These are phyloP conservation scores for Sarcoramphus papa DNA, from an alignment of 2,797 vertebrate genomes.

Conservation along the genomic window DNA sequence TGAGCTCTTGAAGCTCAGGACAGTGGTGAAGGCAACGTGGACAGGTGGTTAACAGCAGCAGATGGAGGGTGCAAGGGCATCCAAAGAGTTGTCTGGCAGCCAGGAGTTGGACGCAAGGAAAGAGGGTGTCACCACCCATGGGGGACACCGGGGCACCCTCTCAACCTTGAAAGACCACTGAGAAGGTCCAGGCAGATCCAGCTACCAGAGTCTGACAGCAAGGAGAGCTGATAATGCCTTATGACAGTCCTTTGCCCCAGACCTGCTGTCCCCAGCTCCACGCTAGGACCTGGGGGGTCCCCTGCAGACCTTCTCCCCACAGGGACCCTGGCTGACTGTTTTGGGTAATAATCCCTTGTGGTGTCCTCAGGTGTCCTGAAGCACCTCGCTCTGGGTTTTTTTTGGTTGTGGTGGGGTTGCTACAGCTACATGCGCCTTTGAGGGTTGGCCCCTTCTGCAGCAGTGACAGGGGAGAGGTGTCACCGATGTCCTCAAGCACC, in stretches of 20 bases:
- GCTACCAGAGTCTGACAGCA: not conserved
- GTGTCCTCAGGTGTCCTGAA: not conserved
- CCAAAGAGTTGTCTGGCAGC: not conserved
- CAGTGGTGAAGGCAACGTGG: fast-evolving
- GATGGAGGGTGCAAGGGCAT: not conserved
- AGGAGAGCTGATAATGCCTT: not conserved
- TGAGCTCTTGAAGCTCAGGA: not conserved
- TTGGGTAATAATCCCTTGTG: not conserved
- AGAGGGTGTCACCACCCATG: not conserved
- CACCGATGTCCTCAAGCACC: fast-evolving
- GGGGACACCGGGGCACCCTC: not conserved
- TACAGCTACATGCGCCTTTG: not conserved
- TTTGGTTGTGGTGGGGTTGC: too few species aligned
- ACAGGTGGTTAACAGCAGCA: not conserved
- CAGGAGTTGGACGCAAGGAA: not conserved
- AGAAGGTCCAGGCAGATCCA: not conserved
- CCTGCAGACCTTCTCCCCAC: not conserved
- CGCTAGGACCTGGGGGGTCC: not conserved
- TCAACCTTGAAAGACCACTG: not conserved
- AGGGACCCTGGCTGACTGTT: not conserved
- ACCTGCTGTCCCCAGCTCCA: not conserved
- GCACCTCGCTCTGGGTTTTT: not conserved
- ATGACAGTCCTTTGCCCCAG: not conserved
- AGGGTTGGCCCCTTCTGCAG: not conserved
- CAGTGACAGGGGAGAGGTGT: not conserved